phyloP scores from a whole-genome alignment of 2,797 vertebrate species.

The Melanotaenia boesemani region DNA sequence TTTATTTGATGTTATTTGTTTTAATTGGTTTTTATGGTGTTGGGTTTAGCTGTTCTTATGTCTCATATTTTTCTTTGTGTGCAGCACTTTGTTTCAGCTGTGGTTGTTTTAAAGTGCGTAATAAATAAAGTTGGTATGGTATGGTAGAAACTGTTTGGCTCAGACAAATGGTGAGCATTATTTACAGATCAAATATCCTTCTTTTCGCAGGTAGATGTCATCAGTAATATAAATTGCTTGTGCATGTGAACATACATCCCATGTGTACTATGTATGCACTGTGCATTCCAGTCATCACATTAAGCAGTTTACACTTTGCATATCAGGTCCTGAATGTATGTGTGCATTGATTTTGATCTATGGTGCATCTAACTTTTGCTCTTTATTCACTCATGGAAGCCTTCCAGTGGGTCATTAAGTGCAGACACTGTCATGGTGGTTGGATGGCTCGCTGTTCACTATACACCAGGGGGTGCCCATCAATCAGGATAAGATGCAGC shows the following conservation, averaged over 20 bases:
- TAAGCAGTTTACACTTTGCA: constrained; percentile 33
- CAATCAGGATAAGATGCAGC: constrained; percentile 68
- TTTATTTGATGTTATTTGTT: no score
- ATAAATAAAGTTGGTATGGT: no score
- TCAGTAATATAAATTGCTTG: constrained; percentile 17
- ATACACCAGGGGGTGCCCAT: constrained; percentile 69
- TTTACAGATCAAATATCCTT: constrained; percentile 18
- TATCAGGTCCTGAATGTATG: neutral
- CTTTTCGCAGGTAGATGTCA: constrained; percentile 2
- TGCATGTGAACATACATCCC: constrained; percentile 31
- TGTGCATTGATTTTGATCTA: constrained; percentile 4
- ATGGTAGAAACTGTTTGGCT: constrained; percentile 4
- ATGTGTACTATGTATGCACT: neutral
- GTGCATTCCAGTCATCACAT: constrained; percentile 26
- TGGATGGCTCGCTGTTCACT: constrained; percentile 47
- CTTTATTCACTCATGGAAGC: constrained; percentile 38
- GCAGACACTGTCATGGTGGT: constrained; percentile 54
- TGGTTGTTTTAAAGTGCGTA: no score
- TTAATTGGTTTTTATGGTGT: no score
- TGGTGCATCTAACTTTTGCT: constrained; percentile 39
- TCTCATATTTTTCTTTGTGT: no score
- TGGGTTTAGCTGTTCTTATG: no score
- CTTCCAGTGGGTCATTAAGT: constrained; percentile 66
- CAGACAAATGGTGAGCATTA: neutral
- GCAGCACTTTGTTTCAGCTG: no score